A percentile compares a stretch with the other conserved stretches of the same genome.
phyloP scores from a whole-genome alignment of 2,113 vertebrate genomes.

The Sinosuthora webbiana region DNA sequence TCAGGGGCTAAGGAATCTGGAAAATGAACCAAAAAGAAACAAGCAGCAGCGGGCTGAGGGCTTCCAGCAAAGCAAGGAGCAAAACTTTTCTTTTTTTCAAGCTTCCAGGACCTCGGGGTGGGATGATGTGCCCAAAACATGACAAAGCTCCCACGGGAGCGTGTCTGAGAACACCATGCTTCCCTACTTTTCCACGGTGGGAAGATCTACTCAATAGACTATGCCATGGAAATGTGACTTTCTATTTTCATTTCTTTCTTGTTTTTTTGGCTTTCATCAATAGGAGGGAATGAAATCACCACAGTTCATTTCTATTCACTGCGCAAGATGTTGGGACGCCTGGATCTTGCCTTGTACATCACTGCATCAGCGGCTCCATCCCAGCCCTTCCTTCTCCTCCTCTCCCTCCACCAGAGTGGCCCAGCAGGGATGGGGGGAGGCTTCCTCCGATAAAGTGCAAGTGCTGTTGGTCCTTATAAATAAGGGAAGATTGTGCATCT shows the following conservation, averaged over 20 bases:
- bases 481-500: slow-evolving; percentile 20
- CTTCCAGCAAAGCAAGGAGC: neutral
- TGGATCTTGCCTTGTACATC: neutral
- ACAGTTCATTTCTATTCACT: neutral
- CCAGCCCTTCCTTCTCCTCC: neutral
- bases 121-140: neutral
- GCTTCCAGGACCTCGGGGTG: neutral
- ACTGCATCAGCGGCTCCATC: neutral
- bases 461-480: slow-evolving; percentile 34
- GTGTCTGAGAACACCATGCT: neutral
- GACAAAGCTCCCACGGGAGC: neutral
- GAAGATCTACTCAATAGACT: neutral
- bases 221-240: neutral
- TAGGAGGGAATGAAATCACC: neutral
- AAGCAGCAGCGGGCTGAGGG: neutral
- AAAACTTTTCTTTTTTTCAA: neutral
- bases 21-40: neutral
- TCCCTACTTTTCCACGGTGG: neutral
- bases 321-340: neutral
- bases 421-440: neutral
- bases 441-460: slow-evolving; percentile 30
- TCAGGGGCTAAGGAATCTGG: neutral
- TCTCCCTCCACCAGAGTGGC: neutral
- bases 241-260: neutral
- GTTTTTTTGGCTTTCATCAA: neutral